These are phyloP conservation scores for Sthenelais limicola DNA, from an alignment of 2,888 invertebrate species.

Conservation along the genomic window DNA sequence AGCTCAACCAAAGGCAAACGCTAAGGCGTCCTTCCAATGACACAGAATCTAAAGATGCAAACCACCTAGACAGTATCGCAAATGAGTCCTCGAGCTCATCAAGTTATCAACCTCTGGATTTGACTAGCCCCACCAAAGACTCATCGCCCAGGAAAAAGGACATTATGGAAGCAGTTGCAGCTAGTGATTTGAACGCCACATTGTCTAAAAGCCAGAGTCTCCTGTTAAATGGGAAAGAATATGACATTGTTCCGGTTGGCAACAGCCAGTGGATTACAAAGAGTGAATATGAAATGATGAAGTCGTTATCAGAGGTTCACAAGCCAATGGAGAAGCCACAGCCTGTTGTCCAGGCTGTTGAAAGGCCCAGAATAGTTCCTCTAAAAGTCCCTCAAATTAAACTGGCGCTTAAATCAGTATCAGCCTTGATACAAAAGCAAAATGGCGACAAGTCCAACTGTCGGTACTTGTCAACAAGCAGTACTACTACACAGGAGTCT, in stretches of 20 bases:
- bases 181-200: constrained; percentile 11
- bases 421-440: constrained; percentile 17
- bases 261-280: constrained; percentile 53
- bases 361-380: background rate
- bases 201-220: constrained; percentile 45
- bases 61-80: too few species aligned
- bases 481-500: too few species aligned
- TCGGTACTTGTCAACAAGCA: too few species aligned
- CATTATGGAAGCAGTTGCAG: constrained; percentile 33
- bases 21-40: background rate
- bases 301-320: constrained; percentile 30
- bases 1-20: background rate
- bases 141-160: constrained; percentile 7
- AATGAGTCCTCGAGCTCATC: background rate
- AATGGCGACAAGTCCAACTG: background rate
- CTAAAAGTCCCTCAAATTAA: constrained; percentile 30
- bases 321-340: too few species aligned
- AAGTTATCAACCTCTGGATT: constrained; percentile 5
- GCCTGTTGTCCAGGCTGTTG: background rate
- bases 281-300: constrained; percentile 53
- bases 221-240: constrained; percentile 55
- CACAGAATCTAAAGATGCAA: too few species aligned
- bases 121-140: constrained; percentile 12
- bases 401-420: constrained; percentile 21
- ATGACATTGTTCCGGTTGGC: constrained; percentile 54